phyloP scores from a whole-genome alignment of 2,113 vertebrate species.

The Collichthys lucidus region DNA sequence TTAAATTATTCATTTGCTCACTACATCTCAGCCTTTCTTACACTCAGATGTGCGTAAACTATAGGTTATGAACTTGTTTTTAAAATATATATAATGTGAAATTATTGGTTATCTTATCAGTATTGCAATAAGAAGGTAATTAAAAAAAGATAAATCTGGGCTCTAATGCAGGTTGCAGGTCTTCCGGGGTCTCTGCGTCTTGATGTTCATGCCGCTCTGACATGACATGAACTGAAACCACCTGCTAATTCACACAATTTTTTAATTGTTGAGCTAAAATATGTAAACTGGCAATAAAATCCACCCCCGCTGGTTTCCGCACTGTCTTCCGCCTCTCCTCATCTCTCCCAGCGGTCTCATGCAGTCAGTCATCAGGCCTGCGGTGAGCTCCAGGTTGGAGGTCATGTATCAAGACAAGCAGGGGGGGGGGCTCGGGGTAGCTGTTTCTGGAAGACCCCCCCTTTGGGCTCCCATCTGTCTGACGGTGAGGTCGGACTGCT shows the following conservation, averaged over 20 bases:
- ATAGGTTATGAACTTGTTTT: no score
- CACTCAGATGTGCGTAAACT: no score
- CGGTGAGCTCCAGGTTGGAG: slow-evolving; percentile 65
- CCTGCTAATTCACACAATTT: background rate
- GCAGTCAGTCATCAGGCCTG: slow-evolving; percentile 48
- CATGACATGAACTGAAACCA: background rate
- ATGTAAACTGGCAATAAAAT: background rate
- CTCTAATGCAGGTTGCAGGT: background rate
- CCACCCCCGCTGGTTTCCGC: background rate
- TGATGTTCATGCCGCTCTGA: background rate
- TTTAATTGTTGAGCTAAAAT: background rate
- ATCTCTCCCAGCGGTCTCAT: slow-evolving; percentile 26
- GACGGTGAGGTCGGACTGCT: slow-evolving; percentile 36
- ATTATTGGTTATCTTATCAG: no score
- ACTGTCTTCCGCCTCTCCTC: background rate
- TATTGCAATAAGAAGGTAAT: no score
- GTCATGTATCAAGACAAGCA: slow-evolving; percentile 31
- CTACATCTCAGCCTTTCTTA: no score
- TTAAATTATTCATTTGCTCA: no score
- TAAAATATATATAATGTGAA: no score
- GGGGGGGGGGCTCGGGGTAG: slow-evolving; percentile 19
- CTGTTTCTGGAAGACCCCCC: slow-evolving; percentile 54
- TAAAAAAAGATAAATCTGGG: background rate
- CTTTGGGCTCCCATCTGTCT: slow-evolving; percentile 71
- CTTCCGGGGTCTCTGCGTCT: background rate